A percentile compares a stretch with the other conserved stretches of the same genome.
These are phyloP conservation scores for Symphodus melops DNA, from an alignment of 2,113 vertebrate genomes.

Conservation along the genomic window DNA sequence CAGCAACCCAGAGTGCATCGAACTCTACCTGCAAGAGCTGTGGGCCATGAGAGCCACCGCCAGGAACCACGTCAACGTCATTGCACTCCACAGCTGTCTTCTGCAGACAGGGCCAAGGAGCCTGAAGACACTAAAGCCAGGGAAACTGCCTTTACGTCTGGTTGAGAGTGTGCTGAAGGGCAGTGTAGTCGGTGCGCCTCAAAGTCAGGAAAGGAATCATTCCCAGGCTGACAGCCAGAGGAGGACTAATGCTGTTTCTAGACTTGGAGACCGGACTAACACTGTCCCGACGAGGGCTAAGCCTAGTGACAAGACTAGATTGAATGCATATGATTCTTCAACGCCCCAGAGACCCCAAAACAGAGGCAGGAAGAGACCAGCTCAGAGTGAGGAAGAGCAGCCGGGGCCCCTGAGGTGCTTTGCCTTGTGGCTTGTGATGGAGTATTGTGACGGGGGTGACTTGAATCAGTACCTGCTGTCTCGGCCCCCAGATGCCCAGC, in stretches of 20 bases:
- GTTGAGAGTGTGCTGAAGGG: constrained; percentile 95
- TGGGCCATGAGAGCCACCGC: constrained; percentile 92
- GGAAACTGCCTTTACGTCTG: constrained; percentile 88
- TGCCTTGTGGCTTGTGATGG: constrained; percentile 97
- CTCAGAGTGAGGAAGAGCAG: constrained; percentile 80
- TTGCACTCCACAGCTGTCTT: constrained; percentile 86
- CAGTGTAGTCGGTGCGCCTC: constrained; percentile 40
- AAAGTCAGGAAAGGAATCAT: constrained; percentile 16
- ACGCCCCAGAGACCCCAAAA: constrained; percentile 52
- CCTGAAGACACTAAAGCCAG: constrained; percentile 76
- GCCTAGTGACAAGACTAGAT: constrained; percentile 13
- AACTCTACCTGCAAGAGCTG: constrained; percentile 94
- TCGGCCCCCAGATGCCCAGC: constrained; percentile 84
- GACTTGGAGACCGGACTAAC: constrained; percentile 65
- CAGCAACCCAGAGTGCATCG: constrained; percentile 92
- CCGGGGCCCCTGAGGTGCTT: constrained; percentile 74
- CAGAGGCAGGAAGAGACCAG: constrained; percentile 71
- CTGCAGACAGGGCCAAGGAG: constrained; percentile 77
- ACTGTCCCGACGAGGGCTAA: constrained; percentile 7
- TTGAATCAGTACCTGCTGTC: constrained; percentile 94
- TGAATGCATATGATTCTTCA: constrained; percentile 6
- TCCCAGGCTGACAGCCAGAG: background rate
- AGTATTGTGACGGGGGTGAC: constrained; percentile 96
- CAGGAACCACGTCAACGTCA: constrained; percentile 90
- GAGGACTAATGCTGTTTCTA: constrained; percentile 16